phyloP scores from a whole-genome alignment of 2,797 vertebrate species.

The Lindbergichthys nudifrons region DNA sequence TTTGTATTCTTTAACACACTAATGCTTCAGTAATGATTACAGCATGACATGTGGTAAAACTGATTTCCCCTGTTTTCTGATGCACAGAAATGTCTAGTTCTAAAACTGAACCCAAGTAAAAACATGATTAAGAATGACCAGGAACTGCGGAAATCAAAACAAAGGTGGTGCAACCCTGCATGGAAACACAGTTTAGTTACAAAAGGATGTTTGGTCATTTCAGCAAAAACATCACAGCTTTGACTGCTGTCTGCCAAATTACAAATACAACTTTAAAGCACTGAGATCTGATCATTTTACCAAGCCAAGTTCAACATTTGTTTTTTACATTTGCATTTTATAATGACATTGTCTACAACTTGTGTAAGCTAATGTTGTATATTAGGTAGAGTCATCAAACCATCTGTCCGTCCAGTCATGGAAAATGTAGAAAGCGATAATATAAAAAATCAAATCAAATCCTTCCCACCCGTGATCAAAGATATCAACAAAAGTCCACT shows the following conservation, averaged over 20 bases:
- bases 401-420: slow-evolving; percentile 58
- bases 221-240: slow-evolving; percentile 8
- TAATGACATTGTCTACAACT: not conserved
- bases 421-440: slow-evolving; percentile 56
- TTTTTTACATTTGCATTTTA: not conserved
- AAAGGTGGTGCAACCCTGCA: slow-evolving; percentile 9
- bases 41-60: too few species aligned
- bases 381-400: slow-evolving; percentile 48
- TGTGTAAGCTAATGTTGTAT: slow-evolving; percentile 36
- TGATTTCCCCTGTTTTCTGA: too few species aligned
- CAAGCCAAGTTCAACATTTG: not conserved
- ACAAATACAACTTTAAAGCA: not conserved
- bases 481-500: slow-evolving; percentile 54
- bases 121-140: not conserved
- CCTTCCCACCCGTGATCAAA: slow-evolving; percentile 53
- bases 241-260: not conserved
- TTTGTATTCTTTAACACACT: too few species aligned
- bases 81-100: too few species aligned
- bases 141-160: slow-evolving; percentile 6
- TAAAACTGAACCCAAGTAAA: not conserved
- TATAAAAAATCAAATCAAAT: not conserved
- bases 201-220: slow-evolving; percentile 9
- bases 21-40: too few species aligned
- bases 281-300: not conserved
- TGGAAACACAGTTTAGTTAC: slow-evolving; percentile 9